A percentile compares a stretch with the other conserved stretches of the same genome.
These are phyloP conservation scores for Tetragonula clypearis DNA, from an alignment of 1,140 invertebrate species.

Conservation along the genomic window DNA sequence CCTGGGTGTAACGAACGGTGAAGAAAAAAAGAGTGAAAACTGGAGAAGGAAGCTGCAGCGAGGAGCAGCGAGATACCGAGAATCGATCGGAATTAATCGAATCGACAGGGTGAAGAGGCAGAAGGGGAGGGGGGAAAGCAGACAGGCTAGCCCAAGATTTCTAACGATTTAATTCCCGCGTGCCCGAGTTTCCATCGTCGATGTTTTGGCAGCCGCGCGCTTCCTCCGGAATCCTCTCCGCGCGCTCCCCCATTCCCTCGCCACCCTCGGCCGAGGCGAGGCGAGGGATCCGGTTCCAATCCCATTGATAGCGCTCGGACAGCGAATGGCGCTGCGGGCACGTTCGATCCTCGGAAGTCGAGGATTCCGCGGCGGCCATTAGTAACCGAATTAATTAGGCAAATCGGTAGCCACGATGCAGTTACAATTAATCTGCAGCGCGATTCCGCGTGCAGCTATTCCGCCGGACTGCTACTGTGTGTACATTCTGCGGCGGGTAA, in stretches of 20 bases:
- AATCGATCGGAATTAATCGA: conserved; percentile 50
- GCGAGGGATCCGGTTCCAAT: conserved; percentile 39
- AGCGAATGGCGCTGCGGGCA: conserved; percentile 46
- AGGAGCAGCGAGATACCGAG: neutral
- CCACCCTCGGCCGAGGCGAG: neutral
- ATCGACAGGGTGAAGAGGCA: neutral
- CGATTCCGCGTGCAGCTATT: conserved; percentile 51
- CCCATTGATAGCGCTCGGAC: conserved; percentile 30
- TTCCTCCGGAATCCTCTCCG: neutral
- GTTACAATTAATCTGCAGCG: conserved; percentile 76
- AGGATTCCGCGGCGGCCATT: conserved; percentile 72
- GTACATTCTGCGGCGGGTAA: conserved; percentile 41
- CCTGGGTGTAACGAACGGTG: neutral
- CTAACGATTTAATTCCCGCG: conserved; percentile 64
- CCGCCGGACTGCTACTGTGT: neutral
- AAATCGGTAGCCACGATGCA: conserved; percentile 78
- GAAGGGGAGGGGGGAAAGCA: too few species aligned
- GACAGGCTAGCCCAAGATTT: conserved; percentile 46
- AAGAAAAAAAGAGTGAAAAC: neutral
- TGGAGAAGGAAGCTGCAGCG: neutral
- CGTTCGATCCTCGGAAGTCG: conserved; percentile 60
- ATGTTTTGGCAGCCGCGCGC: conserved; percentile 12
- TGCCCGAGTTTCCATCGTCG: conserved; percentile 57
- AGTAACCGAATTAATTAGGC: conserved; percentile 82
- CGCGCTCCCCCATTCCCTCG: conserved; percentile 27